A percentile compares a stretch with the other conserved stretches of the same genome.
Evolutionary conservation across 1,140 invertebrate species (phyloP).

Genomic region (Myzus persicae): DNA sequence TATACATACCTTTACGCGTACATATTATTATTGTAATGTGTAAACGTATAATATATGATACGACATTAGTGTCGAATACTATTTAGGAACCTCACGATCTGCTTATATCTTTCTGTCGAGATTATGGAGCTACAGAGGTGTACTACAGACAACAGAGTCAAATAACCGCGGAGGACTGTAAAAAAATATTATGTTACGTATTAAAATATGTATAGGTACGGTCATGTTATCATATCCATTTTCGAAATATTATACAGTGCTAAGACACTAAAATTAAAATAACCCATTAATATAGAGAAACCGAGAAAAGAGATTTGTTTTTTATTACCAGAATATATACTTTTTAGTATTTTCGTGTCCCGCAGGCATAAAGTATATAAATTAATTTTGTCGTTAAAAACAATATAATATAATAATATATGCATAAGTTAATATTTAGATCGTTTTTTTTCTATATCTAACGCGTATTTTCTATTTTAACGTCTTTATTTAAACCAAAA

Average conservation of each 20-base stretch:
- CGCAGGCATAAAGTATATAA: neutral
- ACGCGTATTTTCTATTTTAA: neutral
- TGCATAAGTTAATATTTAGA: neutral
- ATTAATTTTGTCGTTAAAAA: constrained; percentile 11
- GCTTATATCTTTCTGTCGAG: neutral
- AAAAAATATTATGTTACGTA: neutral
- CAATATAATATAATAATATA: neutral
- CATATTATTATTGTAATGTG: neutral
- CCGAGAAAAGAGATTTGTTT: neutral
- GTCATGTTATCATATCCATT: neutral
- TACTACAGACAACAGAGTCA: neutral
- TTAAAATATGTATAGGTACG: neutral
- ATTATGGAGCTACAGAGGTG: neutral
- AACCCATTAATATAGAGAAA: too few relatives aligned
- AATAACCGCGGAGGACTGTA: neutral
- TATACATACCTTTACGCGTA: neutral
- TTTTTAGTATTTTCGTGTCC: neutral
- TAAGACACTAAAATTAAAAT: constrained; percentile 19
- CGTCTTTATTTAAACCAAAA: neutral
- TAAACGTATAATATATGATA: neutral
- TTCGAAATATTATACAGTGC: neutral
- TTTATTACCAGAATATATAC: neutral
- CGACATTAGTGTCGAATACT: constrained; percentile 1
- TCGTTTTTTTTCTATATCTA: neutral
- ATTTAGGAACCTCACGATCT: neutral